phyloP scores from a whole-genome alignment of 2,888 invertebrate species.

The Ischnus inquisitorius region DNA sequence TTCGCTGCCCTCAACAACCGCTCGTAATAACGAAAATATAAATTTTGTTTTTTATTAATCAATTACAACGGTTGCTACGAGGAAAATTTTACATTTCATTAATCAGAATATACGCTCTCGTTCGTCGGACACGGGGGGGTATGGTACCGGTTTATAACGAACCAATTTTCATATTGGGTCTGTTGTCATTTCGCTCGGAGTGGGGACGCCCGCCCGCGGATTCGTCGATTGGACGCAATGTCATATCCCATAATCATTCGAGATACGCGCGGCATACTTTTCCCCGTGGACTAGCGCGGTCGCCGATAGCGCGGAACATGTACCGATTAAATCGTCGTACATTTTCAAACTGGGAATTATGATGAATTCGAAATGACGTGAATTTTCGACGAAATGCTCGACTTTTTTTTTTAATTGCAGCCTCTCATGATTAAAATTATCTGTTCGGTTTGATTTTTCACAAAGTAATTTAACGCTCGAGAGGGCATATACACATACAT shows the following conservation, averaged over 20 bases:
- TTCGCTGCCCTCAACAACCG: neutral
- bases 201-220: constrained; percentile 53
- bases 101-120: constrained; percentile 58
- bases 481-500: too few species aligned
- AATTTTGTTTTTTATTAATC: constrained; percentile 57
- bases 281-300: constrained; percentile 58
- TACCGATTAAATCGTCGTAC: constrained; percentile 58
- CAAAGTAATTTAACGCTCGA: neutral
- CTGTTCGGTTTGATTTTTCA: neutral
- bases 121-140: constrained; percentile 35
- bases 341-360: constrained; percentile 40
- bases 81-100: constrained; percentile 66
- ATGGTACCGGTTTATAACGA: constrained; percentile 39
- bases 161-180: constrained; percentile 66
- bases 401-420: neutral
- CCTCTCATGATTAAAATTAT: neutral
- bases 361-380: constrained; percentile 28
- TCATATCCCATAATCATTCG: constrained; percentile 42
- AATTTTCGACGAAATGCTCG: constrained; percentile 8
- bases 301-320: constrained; percentile 53
- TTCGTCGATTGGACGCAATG: constrained; percentile 51
- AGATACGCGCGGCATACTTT: constrained; percentile 47
- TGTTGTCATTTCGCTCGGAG: constrained; percentile 61
- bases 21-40: constrained; percentile 20
- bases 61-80: constrained; percentile 57